Base-by-base conservation (phyloP, 1,140 invertebrate genomes). In the Zaprionus ornatus region DNA sequence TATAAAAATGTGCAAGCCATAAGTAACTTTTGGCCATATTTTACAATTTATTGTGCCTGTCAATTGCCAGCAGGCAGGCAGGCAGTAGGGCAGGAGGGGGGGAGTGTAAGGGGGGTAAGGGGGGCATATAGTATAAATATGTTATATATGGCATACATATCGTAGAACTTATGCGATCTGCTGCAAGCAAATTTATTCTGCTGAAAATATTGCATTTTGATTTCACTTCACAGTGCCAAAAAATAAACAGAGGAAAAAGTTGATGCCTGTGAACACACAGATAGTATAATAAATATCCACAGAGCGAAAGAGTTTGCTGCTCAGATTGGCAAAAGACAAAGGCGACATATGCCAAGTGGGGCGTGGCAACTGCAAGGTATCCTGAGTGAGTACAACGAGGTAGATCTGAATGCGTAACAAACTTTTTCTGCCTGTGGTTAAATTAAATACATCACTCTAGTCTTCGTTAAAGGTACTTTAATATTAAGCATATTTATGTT, bases 31-130 rank as follows among this genome's bases (percentile, higher is more conserved):
- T 77, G 78, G 67, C 74, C 80, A 90, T 88, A 88, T 84, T 80
- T 88, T 65, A 84, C 80, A 88, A 84, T 88, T 88, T 88, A 88
- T 88, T 88, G 78, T 80, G 80, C 85, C 82, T 88, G 84, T 88
- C 84, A 88, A 88, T 88, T 88, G 85, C 80, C 79, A 72, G 67
- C 60, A 66, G 74, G 57, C 59, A 83, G 64, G 65, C 57, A 79
- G 21, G 52, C 40, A 17, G 40, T 25, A 52, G 13, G 27, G 35
- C 29, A 62, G 13, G 27, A 12, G 5, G 15, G 5, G 13, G 3
- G 13, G 6, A 5, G 6, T 4, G 15, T 1, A 10, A 15, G n/a
- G 21, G 4, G 1, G 7, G n/a, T 10, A 9, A 12, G 27, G 21
- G 9, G 6, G 2, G 19, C 23, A 37, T 61, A 81, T 60, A 60